Conservation (phyloP, 2,113 vertebrate genomes). For the Syngnathus scovelli region DNA sequence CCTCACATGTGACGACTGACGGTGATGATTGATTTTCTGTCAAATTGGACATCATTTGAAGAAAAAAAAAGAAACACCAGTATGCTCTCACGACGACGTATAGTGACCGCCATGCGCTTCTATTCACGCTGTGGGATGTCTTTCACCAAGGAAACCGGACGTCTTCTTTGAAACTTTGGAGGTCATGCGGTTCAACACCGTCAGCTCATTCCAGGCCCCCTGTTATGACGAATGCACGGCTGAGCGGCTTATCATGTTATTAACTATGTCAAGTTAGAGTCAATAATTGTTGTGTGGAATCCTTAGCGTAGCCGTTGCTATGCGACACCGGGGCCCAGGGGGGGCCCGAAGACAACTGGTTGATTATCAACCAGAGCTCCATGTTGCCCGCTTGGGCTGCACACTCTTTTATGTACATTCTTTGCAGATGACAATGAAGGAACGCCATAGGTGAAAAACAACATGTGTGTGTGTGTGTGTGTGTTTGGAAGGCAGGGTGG, state of each 20-base stretch:
- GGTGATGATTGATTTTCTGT: not conserved
- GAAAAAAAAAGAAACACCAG: not conserved
- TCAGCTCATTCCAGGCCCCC: slow-evolving; percentile 29
- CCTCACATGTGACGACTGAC: not conserved
- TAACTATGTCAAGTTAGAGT: slow-evolving; percentile 7
- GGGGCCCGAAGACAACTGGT: slow-evolving; percentile 24
- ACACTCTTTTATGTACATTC: slow-evolving; percentile 11
- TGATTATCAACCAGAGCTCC: slow-evolving; percentile 39
- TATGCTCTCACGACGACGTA: too few relatives aligned
- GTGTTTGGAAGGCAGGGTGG: not conserved
- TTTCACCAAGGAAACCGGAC: slow-evolving; percentile 33
- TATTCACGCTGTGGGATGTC: not conserved
- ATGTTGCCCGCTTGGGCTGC: not conserved
- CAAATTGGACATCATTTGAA: too few relatives aligned
- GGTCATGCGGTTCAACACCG: slow-evolving; percentile 43
- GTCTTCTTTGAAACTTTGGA: slow-evolving; percentile 31
- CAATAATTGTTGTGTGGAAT: slow-evolving; percentile 16
- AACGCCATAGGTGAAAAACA: slow-evolving; percentile 43
- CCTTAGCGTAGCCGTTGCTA: slow-evolving; percentile 37
- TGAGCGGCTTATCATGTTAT: slow-evolving; percentile 31
- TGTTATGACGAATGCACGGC: slow-evolving; percentile 30
- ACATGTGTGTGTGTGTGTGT: slow-evolving; percentile 14
- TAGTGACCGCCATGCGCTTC: too few relatives aligned
- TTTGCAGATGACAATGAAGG: slow-evolving; percentile 40
- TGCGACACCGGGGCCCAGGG: slow-evolving; percentile 13